phyloP scores from a whole-genome alignment of 2,888 invertebrate genomes.

The Glomeris marginata region DNA sequence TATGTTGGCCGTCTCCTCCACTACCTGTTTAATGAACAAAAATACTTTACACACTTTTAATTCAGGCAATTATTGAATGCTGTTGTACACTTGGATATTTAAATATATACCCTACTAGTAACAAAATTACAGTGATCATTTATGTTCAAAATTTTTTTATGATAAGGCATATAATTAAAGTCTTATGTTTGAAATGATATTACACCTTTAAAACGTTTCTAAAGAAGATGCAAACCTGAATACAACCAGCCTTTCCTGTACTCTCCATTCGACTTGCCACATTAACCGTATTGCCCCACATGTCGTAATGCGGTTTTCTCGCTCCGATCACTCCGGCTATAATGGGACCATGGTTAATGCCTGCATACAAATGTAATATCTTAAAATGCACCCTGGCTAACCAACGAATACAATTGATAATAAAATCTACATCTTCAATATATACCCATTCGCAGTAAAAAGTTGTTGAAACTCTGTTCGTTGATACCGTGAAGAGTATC shows the following conservation, averaged over 20 bases:
- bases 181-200: no score
- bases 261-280: conserved; percentile 97
- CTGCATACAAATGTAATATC: no score
- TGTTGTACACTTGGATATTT: no score
- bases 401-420: no score
- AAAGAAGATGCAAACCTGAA: conserved; percentile 66
- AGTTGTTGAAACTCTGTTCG: conserved; percentile 90
- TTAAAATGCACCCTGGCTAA: no score
- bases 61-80: no score
- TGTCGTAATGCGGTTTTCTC: conserved; percentile 87
- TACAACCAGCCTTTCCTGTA: conserved; percentile 85
- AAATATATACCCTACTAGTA: no score
- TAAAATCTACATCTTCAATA: no score
- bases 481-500: conserved; percentile 81
- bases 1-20: conserved; percentile 83
- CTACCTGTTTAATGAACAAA: conserved; percentile 47
- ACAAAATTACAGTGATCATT: no score
- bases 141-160: no score
- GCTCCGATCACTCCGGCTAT: conserved; percentile 93
- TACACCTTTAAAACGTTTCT: not conserved
- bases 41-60: no score
- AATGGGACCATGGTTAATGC: conserved; percentile 89
- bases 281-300: conserved; percentile 95
- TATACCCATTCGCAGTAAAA: conserved; percentile 71
- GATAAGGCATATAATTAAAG: no score